These are phyloP conservation scores for Aricia agestis DNA, from an alignment of 1,140 invertebrate genomes.

Conservation along the genomic window DNA sequence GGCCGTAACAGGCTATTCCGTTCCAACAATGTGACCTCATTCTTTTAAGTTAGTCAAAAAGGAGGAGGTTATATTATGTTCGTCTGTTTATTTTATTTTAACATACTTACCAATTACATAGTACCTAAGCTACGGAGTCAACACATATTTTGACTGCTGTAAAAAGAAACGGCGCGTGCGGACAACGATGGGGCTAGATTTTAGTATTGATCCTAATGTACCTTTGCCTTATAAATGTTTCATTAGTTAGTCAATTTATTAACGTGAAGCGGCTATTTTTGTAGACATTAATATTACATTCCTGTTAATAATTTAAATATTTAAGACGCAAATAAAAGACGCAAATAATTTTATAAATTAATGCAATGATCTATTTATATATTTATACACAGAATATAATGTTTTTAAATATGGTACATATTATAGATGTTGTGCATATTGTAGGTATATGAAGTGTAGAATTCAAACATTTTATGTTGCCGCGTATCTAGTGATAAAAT, in stretches of 20 bases:
- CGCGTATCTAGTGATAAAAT: too few relatives aligned
- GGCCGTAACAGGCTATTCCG: too few relatives aligned
- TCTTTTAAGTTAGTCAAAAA: too few relatives aligned
- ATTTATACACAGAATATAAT: background rate
- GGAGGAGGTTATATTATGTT: too few relatives aligned
- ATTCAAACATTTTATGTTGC: too few relatives aligned
- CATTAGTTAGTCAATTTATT: conserved; percentile 11
- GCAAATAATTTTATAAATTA: background rate
- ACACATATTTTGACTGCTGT: background rate
- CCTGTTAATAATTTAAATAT: background rate
- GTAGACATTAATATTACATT: conserved; percentile 14
- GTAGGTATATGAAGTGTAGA: background rate
- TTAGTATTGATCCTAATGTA: background rate
- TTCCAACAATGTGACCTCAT: too few relatives aligned
- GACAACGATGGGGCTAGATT: background rate
- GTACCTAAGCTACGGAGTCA: too few relatives aligned
- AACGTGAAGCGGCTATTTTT: background rate
- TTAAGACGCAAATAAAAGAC: background rate
- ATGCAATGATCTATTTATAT: background rate
- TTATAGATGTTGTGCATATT: background rate
- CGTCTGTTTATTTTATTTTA: too few relatives aligned
- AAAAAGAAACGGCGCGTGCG: background rate
- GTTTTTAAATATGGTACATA: background rate
- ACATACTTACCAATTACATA: too few relatives aligned
- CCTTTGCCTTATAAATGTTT: conserved; percentile 4